Evolutionary conservation across 2,113 vertebrate species (phyloP).

Genomic region (Ptyas mucosa): DNA sequence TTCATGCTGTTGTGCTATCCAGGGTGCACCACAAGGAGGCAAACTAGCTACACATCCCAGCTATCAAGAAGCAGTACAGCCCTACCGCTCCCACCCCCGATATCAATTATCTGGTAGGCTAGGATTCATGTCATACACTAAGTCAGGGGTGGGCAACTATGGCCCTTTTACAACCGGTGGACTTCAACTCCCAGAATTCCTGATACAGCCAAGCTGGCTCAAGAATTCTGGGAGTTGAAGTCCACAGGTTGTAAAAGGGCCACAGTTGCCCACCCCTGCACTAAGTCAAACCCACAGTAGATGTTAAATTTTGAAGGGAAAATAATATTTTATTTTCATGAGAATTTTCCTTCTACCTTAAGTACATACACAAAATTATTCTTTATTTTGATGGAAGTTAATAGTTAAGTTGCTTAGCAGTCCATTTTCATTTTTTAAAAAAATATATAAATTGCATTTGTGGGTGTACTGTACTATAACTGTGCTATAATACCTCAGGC

Average conservation of each 20-base stretch:
- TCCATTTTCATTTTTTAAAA: background rate
- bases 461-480: background rate
- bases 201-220: no score
- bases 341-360: background rate
- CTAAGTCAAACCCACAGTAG: background rate
- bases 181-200: no score
- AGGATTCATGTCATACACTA: background rate
- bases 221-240: no score
- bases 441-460: background rate
- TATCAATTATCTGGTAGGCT: background rate
- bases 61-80: no score
- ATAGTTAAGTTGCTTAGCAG: background rate
- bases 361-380: background rate
- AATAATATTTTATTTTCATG: background rate
- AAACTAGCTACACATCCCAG: no score
- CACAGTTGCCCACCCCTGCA: no score
- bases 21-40: no score
- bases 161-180: no score
- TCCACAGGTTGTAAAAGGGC: no score
- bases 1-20: no score
- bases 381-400: background rate
- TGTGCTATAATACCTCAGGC: background rate
- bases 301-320: background rate
- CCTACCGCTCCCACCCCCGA: background rate
- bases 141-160: background rate